These are phyloP conservation scores for Cephalopholis sonnerati DNA, from an alignment of 2,113 vertebrate species.

Conservation along the genomic window DNA sequence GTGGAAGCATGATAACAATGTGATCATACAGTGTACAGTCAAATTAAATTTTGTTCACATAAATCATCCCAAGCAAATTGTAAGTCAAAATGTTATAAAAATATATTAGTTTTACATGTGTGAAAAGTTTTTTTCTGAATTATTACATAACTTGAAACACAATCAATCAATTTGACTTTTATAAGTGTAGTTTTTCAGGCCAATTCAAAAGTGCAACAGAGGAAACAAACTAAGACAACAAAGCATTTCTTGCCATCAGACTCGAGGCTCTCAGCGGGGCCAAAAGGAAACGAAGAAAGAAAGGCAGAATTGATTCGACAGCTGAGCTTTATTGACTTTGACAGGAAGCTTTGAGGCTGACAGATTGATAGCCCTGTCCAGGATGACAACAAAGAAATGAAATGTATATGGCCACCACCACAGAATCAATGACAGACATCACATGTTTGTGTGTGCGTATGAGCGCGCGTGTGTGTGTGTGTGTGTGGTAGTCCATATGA, in stretches of 20 bases:
- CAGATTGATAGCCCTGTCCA: slow-evolving; percentile 55
- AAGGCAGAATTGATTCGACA: slow-evolving; percentile 49
- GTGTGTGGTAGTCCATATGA: slow-evolving; percentile 11
- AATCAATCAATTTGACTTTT: background rate
- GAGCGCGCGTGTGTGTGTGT: background rate
- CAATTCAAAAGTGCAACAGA: slow-evolving; percentile 52
- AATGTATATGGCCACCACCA: slow-evolving; percentile 41
- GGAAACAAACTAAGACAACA: slow-evolving; percentile 56
- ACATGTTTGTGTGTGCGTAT: slow-evolving; percentile 27
- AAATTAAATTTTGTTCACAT: background rate
- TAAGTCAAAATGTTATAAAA: background rate
- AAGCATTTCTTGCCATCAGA: slow-evolving; percentile 40
- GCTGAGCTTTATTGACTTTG: slow-evolving; percentile 64
- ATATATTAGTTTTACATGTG: background rate
- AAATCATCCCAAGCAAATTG: background rate
- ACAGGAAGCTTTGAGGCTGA: slow-evolving; percentile 64
- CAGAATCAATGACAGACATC: slow-evolving; percentile 54
- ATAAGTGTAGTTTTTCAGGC: background rate
- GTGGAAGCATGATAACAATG: background rate
- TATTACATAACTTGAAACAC: background rate
- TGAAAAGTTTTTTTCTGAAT: background rate
- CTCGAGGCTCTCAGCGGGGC: slow-evolving; percentile 15
- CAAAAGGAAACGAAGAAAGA: slow-evolving; percentile 44
- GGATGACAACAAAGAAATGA: slow-evolving; percentile 59
- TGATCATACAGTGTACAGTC: background rate